phyloP scores from a whole-genome alignment of 2,797 vertebrate species.

The Takifugu rubripes region DNA sequence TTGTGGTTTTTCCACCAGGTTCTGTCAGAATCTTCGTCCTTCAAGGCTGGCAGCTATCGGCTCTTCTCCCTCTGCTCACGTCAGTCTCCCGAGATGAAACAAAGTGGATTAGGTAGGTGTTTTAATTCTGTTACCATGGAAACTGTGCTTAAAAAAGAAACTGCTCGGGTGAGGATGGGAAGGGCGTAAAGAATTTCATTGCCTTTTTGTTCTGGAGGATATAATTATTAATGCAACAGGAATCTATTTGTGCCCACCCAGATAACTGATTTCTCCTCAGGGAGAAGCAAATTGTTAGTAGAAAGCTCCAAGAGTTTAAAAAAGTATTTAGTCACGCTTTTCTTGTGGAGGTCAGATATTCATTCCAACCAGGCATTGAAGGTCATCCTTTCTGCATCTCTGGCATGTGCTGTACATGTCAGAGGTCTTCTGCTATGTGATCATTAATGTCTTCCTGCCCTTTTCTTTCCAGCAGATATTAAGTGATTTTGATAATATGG shows the following conservation, averaged over 20 bases:
- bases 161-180: neutral
- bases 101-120: constrained; percentile 93
- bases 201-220: constrained; percentile 2
- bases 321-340: too few relatives aligned
- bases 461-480: neutral
- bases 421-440: neutral
- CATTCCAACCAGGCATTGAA: too few relatives aligned
- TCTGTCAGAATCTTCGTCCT: constrained; percentile 91
- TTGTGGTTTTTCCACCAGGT: constrained; percentile 73
- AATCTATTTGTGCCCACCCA: too few relatives aligned
- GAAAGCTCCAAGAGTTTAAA: too few relatives aligned
- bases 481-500: neutral
- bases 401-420: neutral
- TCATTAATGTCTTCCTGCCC: constrained; percentile 7
- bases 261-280: too few relatives aligned
- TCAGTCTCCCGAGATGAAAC: constrained; percentile 94
- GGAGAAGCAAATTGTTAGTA: too few relatives aligned
- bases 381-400: neutral
- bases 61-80: constrained; percentile 93
- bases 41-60: constrained; percentile 88
- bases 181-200: neutral
- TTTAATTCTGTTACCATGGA: constrained; percentile 7
- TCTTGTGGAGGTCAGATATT: too few relatives aligned
- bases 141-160: constrained; percentile 7
- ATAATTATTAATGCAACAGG: neutral